A percentile compares a stretch with the other conserved stretches of the same genome.
These are phyloP conservation scores for Lordiphosa andalusiaca DNA, from an alignment of 2,888 invertebrate species.

Conservation along the genomic window DNA sequence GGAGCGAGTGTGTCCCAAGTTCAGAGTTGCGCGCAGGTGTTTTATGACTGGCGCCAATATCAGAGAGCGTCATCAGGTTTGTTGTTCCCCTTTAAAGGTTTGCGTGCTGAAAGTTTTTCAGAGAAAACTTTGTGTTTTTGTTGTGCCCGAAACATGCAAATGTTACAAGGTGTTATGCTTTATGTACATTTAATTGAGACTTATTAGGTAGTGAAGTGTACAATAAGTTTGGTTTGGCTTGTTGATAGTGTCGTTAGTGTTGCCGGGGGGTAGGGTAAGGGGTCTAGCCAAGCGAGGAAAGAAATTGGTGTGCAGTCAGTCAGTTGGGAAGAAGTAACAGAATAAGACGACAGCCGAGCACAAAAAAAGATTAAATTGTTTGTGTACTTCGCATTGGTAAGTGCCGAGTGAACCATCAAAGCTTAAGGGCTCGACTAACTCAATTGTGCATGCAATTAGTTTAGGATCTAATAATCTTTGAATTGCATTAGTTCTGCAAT, in stretches of 20 bases:
- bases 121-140: constrained; percentile 20
- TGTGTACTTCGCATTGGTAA: too few relatives aligned
- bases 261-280: too few relatives aligned
- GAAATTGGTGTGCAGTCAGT: too few relatives aligned
- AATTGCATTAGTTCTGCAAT: too few relatives aligned
- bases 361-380: too few relatives aligned
- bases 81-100: constrained; percentile 45
- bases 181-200: constrained; percentile 73
- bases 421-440: too few relatives aligned
- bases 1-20: constrained; percentile 36
- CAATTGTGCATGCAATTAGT: too few relatives aligned
- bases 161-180: constrained; percentile 67
- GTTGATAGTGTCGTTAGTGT: constrained; percentile 40
- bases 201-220: constrained; percentile 61
- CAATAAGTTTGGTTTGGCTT: constrained; percentile 32
- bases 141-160: constrained; percentile 51
- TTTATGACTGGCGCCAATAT: constrained; percentile 51
- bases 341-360: too few relatives aligned
- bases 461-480: too few relatives aligned
- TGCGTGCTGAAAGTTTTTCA: constrained; percentile 53
- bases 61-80: constrained; percentile 2
- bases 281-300: too few relatives aligned
- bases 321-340: too few relatives aligned
- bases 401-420: too few relatives aligned
- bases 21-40: constrained; percentile 45